Evolutionary conservation across 1,140 invertebrate species (phyloP), one percentile per base, ranked within the genome.

Genomic region (Cephus cinctus): DNA sequence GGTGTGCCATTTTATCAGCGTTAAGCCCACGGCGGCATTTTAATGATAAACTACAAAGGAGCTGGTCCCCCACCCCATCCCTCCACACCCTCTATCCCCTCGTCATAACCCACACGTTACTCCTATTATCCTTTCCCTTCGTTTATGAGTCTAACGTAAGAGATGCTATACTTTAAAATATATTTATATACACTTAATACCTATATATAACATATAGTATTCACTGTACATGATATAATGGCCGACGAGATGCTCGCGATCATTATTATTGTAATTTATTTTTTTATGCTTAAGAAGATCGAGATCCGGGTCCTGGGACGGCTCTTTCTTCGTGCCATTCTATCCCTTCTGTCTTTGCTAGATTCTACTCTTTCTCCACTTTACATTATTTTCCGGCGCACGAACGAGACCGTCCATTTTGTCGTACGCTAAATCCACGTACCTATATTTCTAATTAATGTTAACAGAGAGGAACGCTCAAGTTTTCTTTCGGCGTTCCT

Each of bases 111-210:
- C 21, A 8, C 12, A 40, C 6, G 15, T 3, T 19, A 30, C 4
- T 19, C 5, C 18, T 41, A 32, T 39, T 43, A 39, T 50, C 44
- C 11, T 38, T 12, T 38, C 40, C 18, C 43, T 25, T 18, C 18
- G 39, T 43, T 38, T 43, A 36, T 16, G 40, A 47, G 21, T 31
- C 31, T 39, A 40, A 47, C 25, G 44, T 49, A 27, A 50, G 18
- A 48, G 18, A 41, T 40, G 23, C 42, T 50, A 50, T 50, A 50
- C 43, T 43, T 50, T 50, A 50, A 36, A 43, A 43, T 43, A 50
- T 43, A 38, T 50, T 43, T 50, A 50, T 43, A 38, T 12, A 43
- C 25, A 43, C 15, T 16, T 27, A 20, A 30, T 4, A 40, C 2
- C 31, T 16, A 47, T 30, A 4, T 50, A 19, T 38, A 30, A 21